Base-by-base conservation (phyloP, 2,797 vertebrate species). In the Schizopygopsis malacanthus region DNA sequence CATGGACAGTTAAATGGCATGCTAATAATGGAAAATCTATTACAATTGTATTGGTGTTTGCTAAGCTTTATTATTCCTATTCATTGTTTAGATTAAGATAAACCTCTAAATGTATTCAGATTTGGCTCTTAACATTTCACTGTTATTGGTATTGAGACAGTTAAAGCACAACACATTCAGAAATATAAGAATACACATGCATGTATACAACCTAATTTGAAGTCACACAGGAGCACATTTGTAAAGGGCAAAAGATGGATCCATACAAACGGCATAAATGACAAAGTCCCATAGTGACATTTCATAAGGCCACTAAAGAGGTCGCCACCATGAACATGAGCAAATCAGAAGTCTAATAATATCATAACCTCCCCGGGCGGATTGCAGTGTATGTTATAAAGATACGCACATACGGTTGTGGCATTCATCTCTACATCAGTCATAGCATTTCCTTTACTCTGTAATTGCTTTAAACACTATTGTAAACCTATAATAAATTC, bases 231-330 rank as follows among this genome's bases (percentile, higher is more conserved):
- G 25, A 75, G 54, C 39, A 65, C 16, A 52, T 63, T 76, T 67
- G 43, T 65, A 83, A 83, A 54, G 59, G 72, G 61, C 73, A 63
- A 47, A 83, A 63, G 12, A 67, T 65, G 28, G 20, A 67, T 65
- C 56, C 13, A 18, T 63, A 28, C 67, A 37, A 76, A 83, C 8
- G 1, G 13, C 67, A 69, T 76, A 78, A 77, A 69, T 69, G 82
- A 22, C 56, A 37, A 47, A 22, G 16, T 73, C 16, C 12, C 45
- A 69, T 41, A n/a, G 28, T 84, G 33, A 43, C 59, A 84, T 78
- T 84, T 84, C 54, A 63, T 33, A 45, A 41, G 70, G 56, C 13
- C 43, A 63, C 12, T 61, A n/a, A 63, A 65, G 54, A 18, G 12
- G 41, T 47, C 18, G 1, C 41, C 54, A 61, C 1, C 54, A 28